Base-by-base conservation (phyloP, 2,888 invertebrate genomes). In the Cordylochernes scorpioides region DNA sequence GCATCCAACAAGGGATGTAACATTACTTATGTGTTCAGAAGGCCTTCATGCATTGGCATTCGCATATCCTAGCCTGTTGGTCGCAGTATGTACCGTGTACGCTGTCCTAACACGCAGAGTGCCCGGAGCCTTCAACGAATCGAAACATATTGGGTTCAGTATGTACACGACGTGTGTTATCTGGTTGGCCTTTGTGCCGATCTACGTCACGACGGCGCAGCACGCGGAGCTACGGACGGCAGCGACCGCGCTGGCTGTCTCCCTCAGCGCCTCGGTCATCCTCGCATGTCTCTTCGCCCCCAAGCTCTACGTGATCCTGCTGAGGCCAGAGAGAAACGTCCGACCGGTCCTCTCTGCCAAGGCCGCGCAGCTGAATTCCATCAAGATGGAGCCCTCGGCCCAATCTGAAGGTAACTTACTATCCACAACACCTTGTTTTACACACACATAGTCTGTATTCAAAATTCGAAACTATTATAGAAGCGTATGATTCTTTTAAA, bases 211-310 rank as follows among this genome's bases (percentile, higher is more conserved):
- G n/a, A n/a, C n/a, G n/a, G 49, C 50, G 6, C 44, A 46, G 33
- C 48, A 52, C 35, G 50, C 84, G 39, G 74, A 78, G 6, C 61
- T 88, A 35, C 64, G 86, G 36, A 75, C 86, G 51, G 84, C 80
- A 43, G 80, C 80, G 52, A 80, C 88, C 75, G 80, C 82, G 31
- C 77, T 86, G 46, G 80, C 86, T 43, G 82, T 88, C 50, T 80
- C 77, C 36, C 64, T 91, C 41, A 80, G 80, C 44, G 84, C 84
- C 39, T 78, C 78, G 43, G 86, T 88, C 41, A 80, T 84, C 7
- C 68, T 88, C 34, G 74, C 71, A 32, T 88, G 86, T 52, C 65
- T 91, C 38, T 88, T 88, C 55, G 70, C 78, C 26, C 86, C 88
- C 5, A 88, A 91, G 66, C 55, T 80, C 25, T 78, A 80, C 54